phyloP scores from a whole-genome alignment of 2,797 vertebrate genomes.

The Cetoscarus ocellatus region DNA sequence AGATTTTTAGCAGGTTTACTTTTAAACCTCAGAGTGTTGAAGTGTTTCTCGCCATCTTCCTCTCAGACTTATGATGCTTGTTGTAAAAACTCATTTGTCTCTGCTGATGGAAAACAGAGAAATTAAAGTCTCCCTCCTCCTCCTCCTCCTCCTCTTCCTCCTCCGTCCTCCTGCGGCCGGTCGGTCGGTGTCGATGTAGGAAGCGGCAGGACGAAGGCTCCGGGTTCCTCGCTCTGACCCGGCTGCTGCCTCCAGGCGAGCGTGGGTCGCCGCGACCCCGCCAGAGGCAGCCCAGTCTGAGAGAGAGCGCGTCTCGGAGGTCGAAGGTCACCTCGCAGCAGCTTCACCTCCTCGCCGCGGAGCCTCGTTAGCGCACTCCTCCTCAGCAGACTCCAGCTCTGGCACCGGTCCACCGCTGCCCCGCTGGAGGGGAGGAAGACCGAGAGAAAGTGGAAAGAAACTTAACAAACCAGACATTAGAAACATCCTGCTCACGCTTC shows the following conservation, averaged over 20 bases:
- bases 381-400: constrained; percentile 53
- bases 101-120: constrained; percentile 40
- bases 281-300: constrained; percentile 58
- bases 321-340: constrained; percentile 63
- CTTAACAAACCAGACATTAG: constrained; percentile 64
- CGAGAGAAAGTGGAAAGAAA: constrained; percentile 54
- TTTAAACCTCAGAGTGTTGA: not conserved
- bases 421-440: constrained; percentile 65
- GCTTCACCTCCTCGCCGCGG: constrained; percentile 62
- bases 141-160: constrained; percentile 24
- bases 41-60: not conserved
- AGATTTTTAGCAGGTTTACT: not conserved
- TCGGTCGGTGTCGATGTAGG: constrained; percentile 60
- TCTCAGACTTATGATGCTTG: not conserved
- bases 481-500: constrained; percentile 40
- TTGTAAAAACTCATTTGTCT: constrained; percentile 23
- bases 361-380: constrained; percentile 62
- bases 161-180: constrained; percentile 34
- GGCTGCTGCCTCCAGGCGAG: constrained; percentile 55
- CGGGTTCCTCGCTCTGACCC: constrained; percentile 61
- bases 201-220: constrained; percentile 60
- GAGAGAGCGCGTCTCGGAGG: constrained; percentile 50
- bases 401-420: constrained; percentile 58
- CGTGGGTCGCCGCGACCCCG: constrained; percentile 40
- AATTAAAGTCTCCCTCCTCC: constrained; percentile 26